Percentiles rank a stretch among this genome's conserved stretches.
These are phyloP conservation scores for Typhlomys cinereus DNA, from an alignment of 2,113 vertebrate species.

Conservation along the genomic window DNA sequence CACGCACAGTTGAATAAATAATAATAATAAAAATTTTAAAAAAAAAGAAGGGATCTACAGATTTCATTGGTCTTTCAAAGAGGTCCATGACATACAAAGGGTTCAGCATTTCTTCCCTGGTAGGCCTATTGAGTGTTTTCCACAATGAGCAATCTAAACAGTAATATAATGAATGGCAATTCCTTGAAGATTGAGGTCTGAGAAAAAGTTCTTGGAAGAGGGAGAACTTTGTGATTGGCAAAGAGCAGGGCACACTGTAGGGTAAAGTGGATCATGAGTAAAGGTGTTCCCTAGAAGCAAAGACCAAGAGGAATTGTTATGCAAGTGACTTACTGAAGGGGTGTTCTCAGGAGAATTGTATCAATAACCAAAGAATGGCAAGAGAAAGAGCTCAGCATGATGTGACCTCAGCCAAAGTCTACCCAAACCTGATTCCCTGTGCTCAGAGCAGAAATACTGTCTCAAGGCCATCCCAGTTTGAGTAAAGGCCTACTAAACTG, in stretches of 20 bases:
- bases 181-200: neutral
- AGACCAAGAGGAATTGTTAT: neutral
- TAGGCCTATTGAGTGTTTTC: neutral
- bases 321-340: neutral
- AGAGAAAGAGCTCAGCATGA: neutral
- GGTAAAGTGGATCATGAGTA: neutral
- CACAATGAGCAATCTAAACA: neutral
- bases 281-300: neutral
- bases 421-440: neutral
- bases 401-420: neutral
- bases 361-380: neutral
- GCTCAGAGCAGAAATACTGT: neutral
- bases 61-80: neutral
- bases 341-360: neutral
- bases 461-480: neutral
- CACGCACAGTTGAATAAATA: too few species aligned
- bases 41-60: neutral
- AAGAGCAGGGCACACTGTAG: neutral
- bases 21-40: too few species aligned
- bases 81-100: neutral
- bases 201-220: neutral
- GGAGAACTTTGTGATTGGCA: neutral
- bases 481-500: neutral
- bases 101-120: neutral
- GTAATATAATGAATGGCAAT: neutral